These are phyloP conservation scores for Endotricha flammealis DNA, from an alignment of 2,888 invertebrate genomes.

Conservation along the genomic window DNA sequence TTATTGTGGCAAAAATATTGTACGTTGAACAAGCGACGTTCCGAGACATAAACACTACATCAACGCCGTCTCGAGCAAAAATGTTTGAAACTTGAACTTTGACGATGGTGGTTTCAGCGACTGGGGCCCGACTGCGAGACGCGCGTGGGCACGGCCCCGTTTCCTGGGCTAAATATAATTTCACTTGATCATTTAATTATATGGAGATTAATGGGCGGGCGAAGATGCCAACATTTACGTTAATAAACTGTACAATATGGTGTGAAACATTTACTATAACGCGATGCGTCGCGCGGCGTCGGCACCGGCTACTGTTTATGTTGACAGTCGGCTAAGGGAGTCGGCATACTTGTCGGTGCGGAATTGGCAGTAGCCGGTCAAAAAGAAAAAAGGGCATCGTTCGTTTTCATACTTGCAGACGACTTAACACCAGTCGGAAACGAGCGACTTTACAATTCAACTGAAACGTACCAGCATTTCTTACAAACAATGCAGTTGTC, in stretches of 20 bases:
- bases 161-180: conserved; percentile 74
- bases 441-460: too few species aligned
- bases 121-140: conserved; percentile 44
- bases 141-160: conserved; percentile 61
- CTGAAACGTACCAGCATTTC: too few species aligned
- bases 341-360: too few species aligned
- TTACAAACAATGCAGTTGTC: too few species aligned
- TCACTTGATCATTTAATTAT: conserved; percentile 77
- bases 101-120: conserved; percentile 34
- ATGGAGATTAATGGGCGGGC: conserved; percentile 71
- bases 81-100: conserved; percentile 32
- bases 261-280: conserved; percentile 46
- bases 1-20: conserved; percentile 15
- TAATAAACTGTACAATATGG: conserved; percentile 61
- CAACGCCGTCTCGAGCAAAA: conserved; percentile 6
- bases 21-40: background rate
- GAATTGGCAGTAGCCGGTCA: too few species aligned
- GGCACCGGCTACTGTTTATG: conserved; percentile 23
- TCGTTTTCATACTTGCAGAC: too few species aligned
- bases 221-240: conserved; percentile 64
- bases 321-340: conserved; percentile 14
- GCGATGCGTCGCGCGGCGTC: conserved; percentile 20
- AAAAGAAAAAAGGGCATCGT: too few species aligned
- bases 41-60: conserved; percentile 5
- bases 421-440: too few species aligned